Percentiles rank a stretch among this genome's conserved stretches.
Conservation (phyloP, 2,113 vertebrate species). For the Channa maculata region DNA sequence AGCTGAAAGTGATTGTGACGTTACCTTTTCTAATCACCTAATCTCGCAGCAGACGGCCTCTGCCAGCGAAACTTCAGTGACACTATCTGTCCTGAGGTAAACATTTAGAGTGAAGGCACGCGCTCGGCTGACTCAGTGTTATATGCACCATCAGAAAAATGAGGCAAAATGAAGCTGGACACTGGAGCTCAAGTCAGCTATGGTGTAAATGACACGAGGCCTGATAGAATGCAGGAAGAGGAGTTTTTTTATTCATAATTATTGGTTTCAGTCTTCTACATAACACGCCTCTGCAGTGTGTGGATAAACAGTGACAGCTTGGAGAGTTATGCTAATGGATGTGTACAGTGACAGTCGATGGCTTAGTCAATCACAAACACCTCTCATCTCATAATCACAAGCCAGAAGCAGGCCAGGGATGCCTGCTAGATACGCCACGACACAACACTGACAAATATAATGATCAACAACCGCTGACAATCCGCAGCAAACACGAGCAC, state of each 20-base stretch:
- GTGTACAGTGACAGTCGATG: constrained; percentile 72
- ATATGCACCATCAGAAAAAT: constrained; percentile 4
- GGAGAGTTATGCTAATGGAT: constrained; percentile 71
- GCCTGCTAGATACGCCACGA: constrained; percentile 58
- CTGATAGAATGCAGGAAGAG: constrained; percentile 62
- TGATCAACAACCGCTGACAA: constrained; percentile 66
- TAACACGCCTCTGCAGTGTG: constrained; percentile 22
- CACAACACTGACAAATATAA: constrained; percentile 66
- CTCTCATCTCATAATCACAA: constrained; percentile 80
- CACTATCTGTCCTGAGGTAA: constrained; percentile 43
- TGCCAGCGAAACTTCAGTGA: constrained; percentile 63
- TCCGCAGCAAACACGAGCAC: constrained; percentile 29
- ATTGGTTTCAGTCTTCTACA: constrained; percentile 58
- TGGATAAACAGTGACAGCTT: constrained; percentile 58
- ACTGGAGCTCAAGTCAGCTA: constrained; percentile 37
- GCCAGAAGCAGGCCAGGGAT: constrained; percentile 73
- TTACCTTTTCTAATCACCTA: constrained; percentile 70
- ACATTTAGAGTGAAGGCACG: constrained; percentile 55
- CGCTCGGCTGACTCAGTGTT: constrained; percentile 55
- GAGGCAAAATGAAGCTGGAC: constrained; percentile 64
- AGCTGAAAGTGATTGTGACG: constrained; percentile 61
- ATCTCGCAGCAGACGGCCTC: constrained; percentile 53
- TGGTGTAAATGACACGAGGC: constrained; percentile 51
- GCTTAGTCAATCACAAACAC: constrained; percentile 78
- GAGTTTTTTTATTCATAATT: constrained; percentile 65